Base-by-base conservation (phyloP, 2,888 invertebrate genomes). In the Cenopis cana region DNA sequence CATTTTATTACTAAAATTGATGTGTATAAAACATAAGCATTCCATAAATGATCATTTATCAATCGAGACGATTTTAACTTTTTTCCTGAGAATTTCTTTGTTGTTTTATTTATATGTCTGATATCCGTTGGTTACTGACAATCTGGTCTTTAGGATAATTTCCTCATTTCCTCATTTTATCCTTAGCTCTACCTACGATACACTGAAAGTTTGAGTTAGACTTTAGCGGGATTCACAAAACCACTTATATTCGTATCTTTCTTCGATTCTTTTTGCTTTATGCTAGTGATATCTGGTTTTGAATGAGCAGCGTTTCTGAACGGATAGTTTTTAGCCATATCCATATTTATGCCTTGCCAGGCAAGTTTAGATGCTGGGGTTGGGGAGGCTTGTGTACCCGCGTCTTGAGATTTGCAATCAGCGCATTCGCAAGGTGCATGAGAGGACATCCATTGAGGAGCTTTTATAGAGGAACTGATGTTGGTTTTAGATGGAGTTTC, bases 191-290 rank as follows among this genome's bases (percentile, higher is more conserved):
- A n/a, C 12, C 6, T 33, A 8, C 33, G 8, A 33, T 33, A 33
- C 9, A 8, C 33, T 8, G 9, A 8, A 33, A 33, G 33, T 33
- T 33, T 29, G 29, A 29, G 14, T 46, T n/a, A 46, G 2, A 46
- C 46, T 6, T 46, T 46, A 46, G 46, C 46, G n/a, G 46, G 46
- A n/a, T 46, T 46, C n/a, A 46, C 46, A 46, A 46, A 46, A 46
- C 46, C 46, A n/a, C 46, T 46, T 46, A 46, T 46, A n/a, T 46
- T 46, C 24, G 24, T 24, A n/a, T n/a, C n/a, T 29, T 29, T 29
- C 41, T 14, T 41, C 5, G 46, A 46, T 12, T 46, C 46, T 46
- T 46, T 46, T n/a, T 24, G 24, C 24, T 24, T 24, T 24, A n/a
- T 46, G n/a, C 46, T 2, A n/a, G 4, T 46, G 5, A 46, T n/a